These are phyloP conservation scores for Tinea trinotella DNA, from an alignment of 2,888 invertebrate genomes.

Conservation along the genomic window DNA sequence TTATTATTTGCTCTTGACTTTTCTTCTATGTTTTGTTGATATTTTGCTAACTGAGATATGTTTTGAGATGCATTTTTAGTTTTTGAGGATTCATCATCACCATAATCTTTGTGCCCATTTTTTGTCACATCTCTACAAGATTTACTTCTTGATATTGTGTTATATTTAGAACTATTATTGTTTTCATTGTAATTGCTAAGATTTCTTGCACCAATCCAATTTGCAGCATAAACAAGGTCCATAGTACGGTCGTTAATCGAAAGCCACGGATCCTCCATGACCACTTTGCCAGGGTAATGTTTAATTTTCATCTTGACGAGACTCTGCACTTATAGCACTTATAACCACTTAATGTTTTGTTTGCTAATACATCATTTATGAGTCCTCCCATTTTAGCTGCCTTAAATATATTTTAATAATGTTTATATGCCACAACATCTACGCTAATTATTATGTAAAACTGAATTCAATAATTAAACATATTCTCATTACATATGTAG, in stretches of 20 bases:
- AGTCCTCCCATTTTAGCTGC: neutral
- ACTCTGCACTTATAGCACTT: neutral
- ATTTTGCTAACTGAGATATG: constrained; percentile 73
- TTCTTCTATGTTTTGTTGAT: constrained; percentile 74
- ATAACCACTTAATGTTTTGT: neutral
- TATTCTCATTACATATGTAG: neutral
- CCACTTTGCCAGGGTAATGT: constrained; percentile 87
- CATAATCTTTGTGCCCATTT: constrained; percentile 42
- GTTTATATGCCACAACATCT: neutral
- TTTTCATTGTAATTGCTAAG: constrained; percentile 57
- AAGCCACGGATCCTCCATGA: constrained; percentile 82
- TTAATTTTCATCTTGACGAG: constrained; percentile 80
- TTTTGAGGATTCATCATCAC: constrained; percentile 45
- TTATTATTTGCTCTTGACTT: constrained; percentile 66
- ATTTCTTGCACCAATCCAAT: constrained; percentile 83
- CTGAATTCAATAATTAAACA: neutral
- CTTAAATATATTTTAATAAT: neutral
- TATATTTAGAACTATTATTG: constrained; percentile 47
- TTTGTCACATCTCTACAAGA: constrained; percentile 62
- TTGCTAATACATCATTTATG: neutral
- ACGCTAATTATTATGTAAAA: neutral
- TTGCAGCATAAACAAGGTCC: constrained; percentile 87
- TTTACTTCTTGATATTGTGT: constrained; percentile 65
- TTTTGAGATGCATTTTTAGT: constrained; percentile 47
- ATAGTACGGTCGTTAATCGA: constrained; percentile 78